Evolutionary conservation across 2,797 vertebrate genomes (phyloP).

Genomic region (Notoglanidium macrostoma): DNA sequence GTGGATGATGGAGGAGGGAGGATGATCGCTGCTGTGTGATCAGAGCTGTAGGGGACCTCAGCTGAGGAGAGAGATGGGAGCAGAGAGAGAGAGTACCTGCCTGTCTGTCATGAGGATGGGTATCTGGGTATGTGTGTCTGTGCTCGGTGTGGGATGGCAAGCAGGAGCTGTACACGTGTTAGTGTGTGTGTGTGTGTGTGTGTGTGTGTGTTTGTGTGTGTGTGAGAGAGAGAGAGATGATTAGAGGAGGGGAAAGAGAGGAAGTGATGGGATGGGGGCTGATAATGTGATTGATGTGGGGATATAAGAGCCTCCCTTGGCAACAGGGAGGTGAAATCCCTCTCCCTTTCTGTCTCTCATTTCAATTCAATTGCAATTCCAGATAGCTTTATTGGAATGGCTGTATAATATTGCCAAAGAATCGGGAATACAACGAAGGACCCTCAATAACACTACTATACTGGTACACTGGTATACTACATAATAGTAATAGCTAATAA

Average conservation of each 20-base stretch:
- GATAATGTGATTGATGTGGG: slow-evolving; percentile 37
- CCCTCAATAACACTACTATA: neutral
- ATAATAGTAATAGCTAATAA: neutral
- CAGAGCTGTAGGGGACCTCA: neutral
- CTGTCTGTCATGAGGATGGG: neutral
- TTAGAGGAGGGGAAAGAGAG: slow-evolving; percentile 2
- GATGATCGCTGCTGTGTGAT: slow-evolving; percentile 3
- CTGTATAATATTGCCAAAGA: neutral
- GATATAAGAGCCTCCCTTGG: slow-evolving; percentile 40
- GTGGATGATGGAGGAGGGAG: slow-evolving; percentile 27
- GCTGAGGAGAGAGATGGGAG: neutral
- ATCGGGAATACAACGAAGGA: neutral
- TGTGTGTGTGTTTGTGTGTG: neutral
- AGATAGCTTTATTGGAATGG: neutral
- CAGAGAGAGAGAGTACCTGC: neutral
- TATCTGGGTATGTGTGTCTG: slow-evolving; percentile 8
- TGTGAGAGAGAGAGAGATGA: slow-evolving; percentile 19
- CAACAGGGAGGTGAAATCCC: slow-evolving; percentile 22
- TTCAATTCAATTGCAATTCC: neutral
- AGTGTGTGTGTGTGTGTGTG: too few species aligned
- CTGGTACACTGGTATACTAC: neutral
- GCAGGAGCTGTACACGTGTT: neutral
- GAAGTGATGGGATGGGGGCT: slow-evolving; percentile 39
- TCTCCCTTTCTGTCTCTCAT: slow-evolving; percentile 1
- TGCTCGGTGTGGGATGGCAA: neutral